Conservation (phyloP, 2,888 invertebrate genomes). For the Ectemnius lituratus region DNA sequence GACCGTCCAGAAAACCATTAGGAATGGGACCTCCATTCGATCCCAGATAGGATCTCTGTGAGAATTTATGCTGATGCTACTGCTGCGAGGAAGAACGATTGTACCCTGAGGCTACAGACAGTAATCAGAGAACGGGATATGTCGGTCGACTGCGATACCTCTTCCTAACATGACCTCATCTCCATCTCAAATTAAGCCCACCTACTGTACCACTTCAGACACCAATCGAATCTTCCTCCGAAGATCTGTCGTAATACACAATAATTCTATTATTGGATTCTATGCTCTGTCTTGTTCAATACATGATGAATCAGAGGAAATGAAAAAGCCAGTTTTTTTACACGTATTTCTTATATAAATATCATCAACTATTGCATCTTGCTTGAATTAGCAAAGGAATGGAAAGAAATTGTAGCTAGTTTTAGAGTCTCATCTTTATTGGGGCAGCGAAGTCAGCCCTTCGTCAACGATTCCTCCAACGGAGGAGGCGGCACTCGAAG, state of each 20-base stretch:
- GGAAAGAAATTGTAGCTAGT: slow-evolving; percentile 15
- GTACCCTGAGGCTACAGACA: not conserved
- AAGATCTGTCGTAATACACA: not conserved
- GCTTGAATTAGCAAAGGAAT: not conserved
- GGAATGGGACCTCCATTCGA: slow-evolving; percentile 35
- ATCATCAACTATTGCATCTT: not conserved
- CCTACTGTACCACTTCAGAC: no score
- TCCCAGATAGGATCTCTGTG: slow-evolving; percentile 15
- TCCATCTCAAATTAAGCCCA: no score
- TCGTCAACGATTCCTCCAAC: slow-evolving; percentile 42
- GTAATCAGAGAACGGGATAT: slow-evolving; percentile 3
- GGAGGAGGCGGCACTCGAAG: slow-evolving; percentile 48
- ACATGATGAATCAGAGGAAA: not conserved
- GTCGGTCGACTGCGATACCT: no score
- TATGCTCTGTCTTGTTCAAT: not conserved
- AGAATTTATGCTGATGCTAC: slow-evolving; percentile 29
- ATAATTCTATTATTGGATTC: not conserved
- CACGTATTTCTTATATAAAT: no score
- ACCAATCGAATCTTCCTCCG: not conserved
- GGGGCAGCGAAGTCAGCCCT: slow-evolving; percentile 29
- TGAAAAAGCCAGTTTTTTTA: not conserved
- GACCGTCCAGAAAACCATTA: slow-evolving; percentile 47
- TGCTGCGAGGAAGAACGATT: slow-evolving; percentile 6
- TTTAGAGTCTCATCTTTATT: slow-evolving; percentile 32
- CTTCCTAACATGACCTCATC: no score